These are phyloP conservation scores for Dusona sp. DNA, from an alignment of 2,888 invertebrate genomes.

Conservation along the genomic window DNA sequence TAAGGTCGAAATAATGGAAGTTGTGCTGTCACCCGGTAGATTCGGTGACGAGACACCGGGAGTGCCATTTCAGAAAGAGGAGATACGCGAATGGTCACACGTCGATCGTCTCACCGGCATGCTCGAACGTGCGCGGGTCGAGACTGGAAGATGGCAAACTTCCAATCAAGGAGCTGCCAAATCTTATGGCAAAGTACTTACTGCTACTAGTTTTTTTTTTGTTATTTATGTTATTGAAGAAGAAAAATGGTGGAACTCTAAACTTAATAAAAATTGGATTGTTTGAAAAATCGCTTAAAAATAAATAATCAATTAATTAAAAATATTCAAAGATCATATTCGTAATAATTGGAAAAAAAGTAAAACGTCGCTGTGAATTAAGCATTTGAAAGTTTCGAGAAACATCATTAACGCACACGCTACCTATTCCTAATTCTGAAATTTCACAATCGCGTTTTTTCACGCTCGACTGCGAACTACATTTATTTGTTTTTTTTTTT, in stretches of 20 bases:
- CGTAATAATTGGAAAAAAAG: not conserved
- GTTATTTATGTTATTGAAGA: not conserved
- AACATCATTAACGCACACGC: constrained; percentile 23
- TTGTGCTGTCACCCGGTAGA: constrained; percentile 77
- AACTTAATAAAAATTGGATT: not conserved
- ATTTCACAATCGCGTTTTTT: constrained; percentile 28
- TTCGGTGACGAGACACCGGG: constrained; percentile 74
- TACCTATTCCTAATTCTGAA: constrained; percentile 8
- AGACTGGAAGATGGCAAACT: constrained; percentile 86
- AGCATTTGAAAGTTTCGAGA: constrained; percentile 38
- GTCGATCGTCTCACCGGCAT: constrained; percentile 86
- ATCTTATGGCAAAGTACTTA: constrained; percentile 86
- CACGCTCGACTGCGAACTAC: constrained; percentile 38
- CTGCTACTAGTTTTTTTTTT: not conserved
- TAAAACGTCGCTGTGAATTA: not conserved
- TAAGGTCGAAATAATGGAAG: constrained; percentile 74
- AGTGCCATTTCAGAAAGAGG: constrained; percentile 85
- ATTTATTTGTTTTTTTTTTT: not conserved
- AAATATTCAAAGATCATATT: not conserved
- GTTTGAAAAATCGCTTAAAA: not conserved
- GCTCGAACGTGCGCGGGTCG: constrained; percentile 86
- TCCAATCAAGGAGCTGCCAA: constrained; percentile 85
- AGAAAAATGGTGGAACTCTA: not conserved
- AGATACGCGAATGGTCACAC: constrained; percentile 86
- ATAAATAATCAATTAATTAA: not conserved